Evolutionary conservation across 2,888 invertebrate genomes (phyloP).

Genomic region (Sipha maydis): DNA sequence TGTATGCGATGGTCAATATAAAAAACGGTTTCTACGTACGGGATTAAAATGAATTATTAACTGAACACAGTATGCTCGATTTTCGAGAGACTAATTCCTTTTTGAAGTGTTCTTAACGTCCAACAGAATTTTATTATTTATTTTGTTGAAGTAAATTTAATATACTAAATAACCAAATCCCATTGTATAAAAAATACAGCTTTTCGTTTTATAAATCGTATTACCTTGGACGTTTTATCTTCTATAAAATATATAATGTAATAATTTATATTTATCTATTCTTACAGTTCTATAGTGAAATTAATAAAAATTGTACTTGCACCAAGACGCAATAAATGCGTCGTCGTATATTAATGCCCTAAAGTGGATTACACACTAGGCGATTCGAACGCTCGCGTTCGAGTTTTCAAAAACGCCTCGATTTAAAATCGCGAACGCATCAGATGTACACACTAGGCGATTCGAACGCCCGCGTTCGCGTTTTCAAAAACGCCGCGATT

Average conservation of each 20-base stretch:
- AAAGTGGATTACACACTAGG: no score
- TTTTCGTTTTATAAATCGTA: not conserved
- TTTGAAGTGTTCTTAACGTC: slow-evolving; percentile 13
- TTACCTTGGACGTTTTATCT: not conserved
- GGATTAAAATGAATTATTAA: slow-evolving; percentile 28
- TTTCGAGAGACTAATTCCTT: not conserved
- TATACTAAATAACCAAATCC: not conserved
- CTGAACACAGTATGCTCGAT: not conserved
- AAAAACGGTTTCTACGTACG: not conserved
- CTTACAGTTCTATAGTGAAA: not conserved
- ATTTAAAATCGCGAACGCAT: no score
- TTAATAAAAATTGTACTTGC: not conserved
- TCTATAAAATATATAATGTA: not conserved
- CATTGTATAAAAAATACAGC: not conserved
- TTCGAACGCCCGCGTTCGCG: no score
- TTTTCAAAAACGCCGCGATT: no score
- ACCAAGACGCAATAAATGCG: not conserved
- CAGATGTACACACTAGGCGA: no score
- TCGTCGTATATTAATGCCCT: not conserved
- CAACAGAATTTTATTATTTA: slow-evolving; percentile 9
- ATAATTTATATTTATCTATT: no score
- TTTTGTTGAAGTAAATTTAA: slow-evolving; percentile 1
- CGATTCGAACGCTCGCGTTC: no score
- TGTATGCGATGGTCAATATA: not conserved
- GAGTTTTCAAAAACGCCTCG: no score